Conservation (phyloP, 1,140 invertebrate species). For the Dryas iulia region DNA sequence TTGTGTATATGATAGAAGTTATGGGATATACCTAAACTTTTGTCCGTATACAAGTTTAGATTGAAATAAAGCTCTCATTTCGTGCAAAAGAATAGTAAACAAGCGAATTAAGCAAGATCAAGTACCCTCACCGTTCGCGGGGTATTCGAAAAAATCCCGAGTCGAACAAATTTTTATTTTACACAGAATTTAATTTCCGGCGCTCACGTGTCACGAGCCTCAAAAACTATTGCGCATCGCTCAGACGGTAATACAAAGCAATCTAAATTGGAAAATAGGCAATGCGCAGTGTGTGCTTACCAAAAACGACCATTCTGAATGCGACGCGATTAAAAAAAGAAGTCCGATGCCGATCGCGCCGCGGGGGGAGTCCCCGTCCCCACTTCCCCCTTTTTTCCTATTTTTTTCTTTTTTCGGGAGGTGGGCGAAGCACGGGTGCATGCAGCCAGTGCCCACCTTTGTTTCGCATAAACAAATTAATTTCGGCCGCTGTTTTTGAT, state of each 20-base stretch:
- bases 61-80: constrained; percentile 21
- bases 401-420: constrained; percentile 77
- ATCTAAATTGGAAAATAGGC: constrained; percentile 80
- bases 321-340: constrained; percentile 80
- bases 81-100: constrained; percentile 25
- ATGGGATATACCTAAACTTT: neutral
- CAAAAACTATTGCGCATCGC: constrained; percentile 79
- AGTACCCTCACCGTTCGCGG: constrained; percentile 34
- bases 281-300: constrained; percentile 79
- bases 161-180: constrained; percentile 53
- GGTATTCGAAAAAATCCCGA: constrained; percentile 28
- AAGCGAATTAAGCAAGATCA: constrained; percentile 35
- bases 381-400: constrained; percentile 60
- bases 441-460: constrained; percentile 77
- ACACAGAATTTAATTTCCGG: constrained; percentile 75
- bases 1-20: neutral
- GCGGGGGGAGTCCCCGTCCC: constrained; percentile 54
- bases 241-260: constrained; percentile 79
- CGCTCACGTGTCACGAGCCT: constrained; percentile 70
- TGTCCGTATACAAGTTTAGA: neutral
- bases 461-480: constrained; percentile 80
- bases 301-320: constrained; percentile 77
- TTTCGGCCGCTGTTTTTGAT: constrained; percentile 77
- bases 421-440: constrained; percentile 74
- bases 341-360: constrained; percentile 77